Conservation (phyloP, 1,140 invertebrate genomes). For the Drosophila persimilis region DNA sequence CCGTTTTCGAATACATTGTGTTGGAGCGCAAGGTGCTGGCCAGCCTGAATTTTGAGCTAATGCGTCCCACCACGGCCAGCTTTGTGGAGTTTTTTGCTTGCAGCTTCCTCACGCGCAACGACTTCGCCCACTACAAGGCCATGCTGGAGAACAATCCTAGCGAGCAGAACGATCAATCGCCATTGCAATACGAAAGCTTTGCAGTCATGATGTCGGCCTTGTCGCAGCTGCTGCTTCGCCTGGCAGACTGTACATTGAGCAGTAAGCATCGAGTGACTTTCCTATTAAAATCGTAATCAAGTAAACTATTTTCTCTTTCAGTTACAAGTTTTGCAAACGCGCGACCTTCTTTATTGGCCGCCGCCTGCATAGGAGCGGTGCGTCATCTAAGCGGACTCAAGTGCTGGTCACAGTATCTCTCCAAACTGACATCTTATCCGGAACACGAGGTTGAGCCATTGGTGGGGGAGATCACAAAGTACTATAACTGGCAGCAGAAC, state of each 20-base stretch:
- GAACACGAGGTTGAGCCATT: constrained; percentile 37
- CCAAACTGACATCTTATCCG: constrained; percentile 42
- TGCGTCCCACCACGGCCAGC: constrained; percentile 57
- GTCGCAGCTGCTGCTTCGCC: constrained; percentile 27
- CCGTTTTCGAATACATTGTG: constrained; percentile 43
- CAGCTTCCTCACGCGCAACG: constrained; percentile 47
- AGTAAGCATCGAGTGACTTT: constrained; percentile 24
- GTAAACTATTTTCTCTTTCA: not conserved
- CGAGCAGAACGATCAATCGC: not conserved
- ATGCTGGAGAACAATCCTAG: not conserved
- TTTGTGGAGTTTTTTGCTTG: constrained; percentile 61
- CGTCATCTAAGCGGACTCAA: constrained; percentile 47
- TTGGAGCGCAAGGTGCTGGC: constrained; percentile 51
- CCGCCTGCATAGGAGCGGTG: constrained; percentile 56
- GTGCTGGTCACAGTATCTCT: constrained; percentile 51
- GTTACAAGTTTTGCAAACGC: constrained; percentile 44
- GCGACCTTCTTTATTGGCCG: constrained; percentile 54
- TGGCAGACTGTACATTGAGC: constrained; percentile 52
- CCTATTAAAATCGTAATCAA: not conserved
- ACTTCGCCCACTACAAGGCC: constrained; percentile 41
- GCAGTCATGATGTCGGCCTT: constrained; percentile 47
- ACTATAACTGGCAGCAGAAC: constrained; percentile 22
- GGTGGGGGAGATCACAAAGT: constrained; percentile 16
- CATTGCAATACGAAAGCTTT: constrained; percentile 18
- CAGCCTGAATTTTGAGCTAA: constrained; percentile 54